A percentile compares a stretch with the other conserved stretches of the same genome.
These are phyloP conservation scores for Anticlea derivata DNA, from an alignment of 2,888 invertebrate species.

Conservation along the genomic window DNA sequence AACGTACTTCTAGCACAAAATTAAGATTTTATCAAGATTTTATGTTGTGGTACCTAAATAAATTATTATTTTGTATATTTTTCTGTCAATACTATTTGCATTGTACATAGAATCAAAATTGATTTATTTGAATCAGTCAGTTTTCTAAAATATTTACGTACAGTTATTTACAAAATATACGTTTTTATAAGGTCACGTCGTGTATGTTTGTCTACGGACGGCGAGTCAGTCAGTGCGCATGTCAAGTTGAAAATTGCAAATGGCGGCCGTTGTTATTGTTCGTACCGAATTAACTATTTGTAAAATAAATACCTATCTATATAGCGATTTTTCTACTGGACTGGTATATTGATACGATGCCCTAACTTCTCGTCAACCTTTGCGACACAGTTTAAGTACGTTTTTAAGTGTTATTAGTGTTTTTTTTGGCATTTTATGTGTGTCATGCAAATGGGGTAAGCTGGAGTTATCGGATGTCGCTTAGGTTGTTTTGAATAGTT, in stretches of 20 bases:
- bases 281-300: constrained; percentile 92
- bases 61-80: too few species aligned
- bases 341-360: constrained; percentile 81
- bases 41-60: too few species aligned
- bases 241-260: constrained; percentile 96
- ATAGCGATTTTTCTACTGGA: constrained; percentile 84
- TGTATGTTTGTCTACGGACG: constrained; percentile 74
- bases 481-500: constrained; percentile 84
- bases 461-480: constrained; percentile 85
- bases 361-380: constrained; percentile 77
- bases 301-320: constrained; percentile 87
- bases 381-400: constrained; percentile 78
- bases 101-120: neutral
- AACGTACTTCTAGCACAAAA: constrained; percentile 41
- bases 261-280: constrained; percentile 99
- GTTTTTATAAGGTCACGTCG: constrained; percentile 61
- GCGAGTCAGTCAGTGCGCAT: constrained; percentile 86
- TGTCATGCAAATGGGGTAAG: constrained; percentile 90
- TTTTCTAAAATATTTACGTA: too few species aligned
- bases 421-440: constrained; percentile 86
- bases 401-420: constrained; percentile 82
- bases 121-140: too few species aligned
- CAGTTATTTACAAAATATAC: constrained; percentile 34
- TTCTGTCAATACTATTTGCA: neutral
- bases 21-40: too few species aligned